Percentiles rank a stretch among this genome's conserved stretches.
Evolutionary conservation across 2,797 vertebrate species (phyloP).

Genomic region (Phalloptychus januarius): DNA sequence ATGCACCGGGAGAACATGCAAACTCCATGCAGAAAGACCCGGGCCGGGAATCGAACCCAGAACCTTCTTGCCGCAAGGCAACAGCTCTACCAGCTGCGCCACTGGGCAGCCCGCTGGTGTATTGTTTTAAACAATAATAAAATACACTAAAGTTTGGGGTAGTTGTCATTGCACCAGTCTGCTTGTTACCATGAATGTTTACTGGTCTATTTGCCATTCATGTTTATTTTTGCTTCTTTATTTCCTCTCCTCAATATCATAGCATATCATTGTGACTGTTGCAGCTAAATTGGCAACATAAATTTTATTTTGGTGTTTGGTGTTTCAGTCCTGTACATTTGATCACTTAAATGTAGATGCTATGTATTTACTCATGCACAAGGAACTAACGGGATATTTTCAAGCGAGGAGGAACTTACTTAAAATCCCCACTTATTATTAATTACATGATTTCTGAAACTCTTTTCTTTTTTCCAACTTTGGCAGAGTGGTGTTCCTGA

Average conservation of each 20-base stretch:
- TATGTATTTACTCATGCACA: neutral
- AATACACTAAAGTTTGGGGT: neutral
- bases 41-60: too few relatives aligned
- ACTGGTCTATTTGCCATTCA: neutral
- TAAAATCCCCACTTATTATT: neutral
- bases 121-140: neutral
- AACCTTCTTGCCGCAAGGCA: too few relatives aligned
- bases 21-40: too few relatives aligned
- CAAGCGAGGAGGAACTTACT: neutral
- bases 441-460: neutral
- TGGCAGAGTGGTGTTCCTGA: slow-evolving; percentile 79
- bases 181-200: neutral
- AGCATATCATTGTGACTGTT: neutral
- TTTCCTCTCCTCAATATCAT: neutral
- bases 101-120: too few relatives aligned
- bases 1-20: too few relatives aligned
- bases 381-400: neutral
- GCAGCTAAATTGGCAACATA: neutral
- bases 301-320: neutral
- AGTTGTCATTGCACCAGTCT: neutral
- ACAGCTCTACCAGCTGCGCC: too few relatives aligned
- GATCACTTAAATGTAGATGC: neutral
- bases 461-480: slow-evolving; percentile 13
- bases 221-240: neutral
- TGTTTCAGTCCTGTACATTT: neutral